Percentiles rank a stretch among this genome's conserved stretches.
Conservation (phyloP, 2,888 invertebrate species). For the Hemicrepidius hirtus region DNA sequence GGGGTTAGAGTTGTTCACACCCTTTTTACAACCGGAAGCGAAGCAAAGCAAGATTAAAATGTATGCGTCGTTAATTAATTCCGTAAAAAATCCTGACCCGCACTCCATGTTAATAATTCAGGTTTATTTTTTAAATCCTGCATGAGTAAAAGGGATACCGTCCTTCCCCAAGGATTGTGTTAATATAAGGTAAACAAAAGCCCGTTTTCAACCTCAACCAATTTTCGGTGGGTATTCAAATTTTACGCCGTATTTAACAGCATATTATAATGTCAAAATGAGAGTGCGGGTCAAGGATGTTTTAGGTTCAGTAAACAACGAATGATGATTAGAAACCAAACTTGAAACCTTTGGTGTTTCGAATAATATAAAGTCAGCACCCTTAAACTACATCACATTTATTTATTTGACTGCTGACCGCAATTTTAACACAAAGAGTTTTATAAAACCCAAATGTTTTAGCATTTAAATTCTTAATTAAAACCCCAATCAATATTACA, state of each 20-base stretch:
- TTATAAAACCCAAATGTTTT: background rate
- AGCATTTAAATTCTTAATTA: conserved; percentile 1
- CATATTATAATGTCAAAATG: conserved; percentile 7
- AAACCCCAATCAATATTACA: conserved; percentile 5
- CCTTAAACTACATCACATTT: conserved; percentile 1
- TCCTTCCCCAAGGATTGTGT: conserved; percentile 7
- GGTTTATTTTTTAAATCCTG: conserved; percentile 3
- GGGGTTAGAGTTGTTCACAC: conserved; percentile 36
- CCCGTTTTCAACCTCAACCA: conserved; percentile 4
- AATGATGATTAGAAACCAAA: background rate
- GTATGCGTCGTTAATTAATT: conserved; percentile 43
- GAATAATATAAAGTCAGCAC: conserved; percentile 21
- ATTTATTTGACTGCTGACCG: conserved; percentile 23
- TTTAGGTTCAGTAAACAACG: conserved; percentile 8
- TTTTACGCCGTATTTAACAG: conserved; percentile 26
- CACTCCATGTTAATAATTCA: conserved; percentile 15
- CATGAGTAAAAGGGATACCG: conserved; percentile 1
- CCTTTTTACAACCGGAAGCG: conserved; percentile 28
- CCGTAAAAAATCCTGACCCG: conserved; percentile 27
- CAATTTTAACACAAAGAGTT: conserved; percentile 20
- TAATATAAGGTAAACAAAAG: conserved; percentile 24
- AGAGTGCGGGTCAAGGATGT: conserved; percentile 14
- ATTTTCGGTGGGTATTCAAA: conserved; percentile 19
- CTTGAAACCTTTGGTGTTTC: conserved; percentile 18
- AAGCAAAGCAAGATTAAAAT: conserved; percentile 31